A percentile compares a stretch with the other conserved stretches of the same genome.
phyloP scores from a whole-genome alignment of 2,113 vertebrate species.

The Bungarus multicinctus region DNA sequence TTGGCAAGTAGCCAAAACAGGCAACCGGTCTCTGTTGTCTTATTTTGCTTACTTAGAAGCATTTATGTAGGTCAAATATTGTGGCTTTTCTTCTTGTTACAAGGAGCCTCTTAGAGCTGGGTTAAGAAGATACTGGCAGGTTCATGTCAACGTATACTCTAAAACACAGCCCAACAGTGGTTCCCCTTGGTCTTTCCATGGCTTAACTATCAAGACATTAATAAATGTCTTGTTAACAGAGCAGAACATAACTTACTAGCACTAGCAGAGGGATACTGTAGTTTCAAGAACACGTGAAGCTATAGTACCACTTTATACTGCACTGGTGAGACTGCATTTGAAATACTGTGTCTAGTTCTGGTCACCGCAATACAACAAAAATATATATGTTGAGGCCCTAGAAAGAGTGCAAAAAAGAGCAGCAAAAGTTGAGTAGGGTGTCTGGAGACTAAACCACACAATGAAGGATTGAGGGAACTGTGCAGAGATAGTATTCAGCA shows the following conservation, averaged over 20 bases:
- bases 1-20: constrained; percentile 44
- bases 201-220: background rate
- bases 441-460: too few species aligned
- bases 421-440: too few species aligned
- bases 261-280: too few species aligned
- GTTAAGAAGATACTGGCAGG: background rate
- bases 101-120: background rate
- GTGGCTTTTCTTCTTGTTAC: constrained; percentile 1
- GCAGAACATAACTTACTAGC: background rate
- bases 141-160: background rate
- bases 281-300: background rate
- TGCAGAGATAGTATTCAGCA: too few species aligned
- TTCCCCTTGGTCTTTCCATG: background rate
- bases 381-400: too few species aligned
- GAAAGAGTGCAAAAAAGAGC: too few species aligned
- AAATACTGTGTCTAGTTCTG: too few species aligned
- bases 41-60: constrained; percentile 31
- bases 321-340: too few species aligned
- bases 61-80: constrained; percentile 11
- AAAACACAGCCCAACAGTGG: background rate
- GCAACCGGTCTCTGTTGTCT: constrained; percentile 22
- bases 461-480: too few species aligned
- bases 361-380: too few species aligned
- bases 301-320: too few species aligned
- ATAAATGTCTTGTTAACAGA: background rate